Evolutionary conservation across 2,888 invertebrate species (phyloP), one percentile per base, ranked within the genome.

Genomic region (Drosophila longiperda): DNA sequence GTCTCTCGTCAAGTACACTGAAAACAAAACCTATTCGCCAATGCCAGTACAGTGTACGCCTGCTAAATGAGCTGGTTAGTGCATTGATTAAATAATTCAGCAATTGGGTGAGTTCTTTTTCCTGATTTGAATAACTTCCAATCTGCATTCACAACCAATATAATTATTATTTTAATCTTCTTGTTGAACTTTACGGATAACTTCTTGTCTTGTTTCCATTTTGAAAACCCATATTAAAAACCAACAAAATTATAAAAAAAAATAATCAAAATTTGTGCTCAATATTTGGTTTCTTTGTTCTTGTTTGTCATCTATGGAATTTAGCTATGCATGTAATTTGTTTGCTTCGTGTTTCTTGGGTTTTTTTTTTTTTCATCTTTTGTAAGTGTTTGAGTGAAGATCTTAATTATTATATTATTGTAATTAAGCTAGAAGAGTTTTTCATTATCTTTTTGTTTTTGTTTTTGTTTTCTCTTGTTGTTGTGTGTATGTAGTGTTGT

Each of bases 111-210:
- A 52, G 48, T 61, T 64, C 57, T 59, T 40, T 59, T 79, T 83
- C 63, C 88, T 77, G 76, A 85, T 88, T 85, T 73, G 62, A 80
- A 88, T 71, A 82, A 83, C 78, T 74, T 86, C 57, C 81, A 79
- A 86, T 78, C 89, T 87, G 90, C 89, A 74, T 90, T 87, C 87
- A 87, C 87, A 87, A 87, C 87, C 87, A 87, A 87, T 87, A 72
- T 87, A 76, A 83, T 90, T 85, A 85, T 83, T 86, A 87, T 71
- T 73, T 40, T 40, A 68, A 53, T 65, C 53, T 36, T 53, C 34
- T 65, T 36, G 58, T n/a, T 29, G 33, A 66, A 40, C 38, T 59
- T 61, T n/a, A 34, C 9, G 6, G 38, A 55, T 40, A 20, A 53
- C 29, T 34, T 53, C 32, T 29, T 48, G 26, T 29, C 15, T 45